phyloP scores from a whole-genome alignment of 2,113 vertebrate species.

The Pomatorhinus ruficollis region DNA sequence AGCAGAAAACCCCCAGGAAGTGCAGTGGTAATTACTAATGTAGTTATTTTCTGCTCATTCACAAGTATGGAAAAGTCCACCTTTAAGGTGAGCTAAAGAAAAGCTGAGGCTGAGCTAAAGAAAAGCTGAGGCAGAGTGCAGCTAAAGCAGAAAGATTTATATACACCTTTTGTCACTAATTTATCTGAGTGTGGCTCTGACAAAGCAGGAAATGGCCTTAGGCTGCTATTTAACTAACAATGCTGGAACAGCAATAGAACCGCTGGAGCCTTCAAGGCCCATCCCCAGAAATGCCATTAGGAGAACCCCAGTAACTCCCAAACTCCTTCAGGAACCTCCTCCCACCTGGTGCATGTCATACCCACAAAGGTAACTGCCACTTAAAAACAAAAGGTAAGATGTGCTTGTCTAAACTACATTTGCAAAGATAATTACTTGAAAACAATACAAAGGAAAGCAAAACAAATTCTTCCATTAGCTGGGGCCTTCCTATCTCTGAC shows the following conservation, averaged over 20 bases:
- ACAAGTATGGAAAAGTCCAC: neutral
- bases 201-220: neutral
- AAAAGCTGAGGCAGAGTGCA: neutral
- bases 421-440: neutral
- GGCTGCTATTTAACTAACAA: neutral
- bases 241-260: fast-evolving
- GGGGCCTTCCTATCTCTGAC: neutral
- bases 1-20: neutral
- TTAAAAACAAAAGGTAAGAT: neutral
- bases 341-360: neutral
- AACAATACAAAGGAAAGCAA: neutral
- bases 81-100: neutral
- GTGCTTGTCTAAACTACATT: neutral
- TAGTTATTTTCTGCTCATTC: neutral
- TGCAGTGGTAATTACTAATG: neutral
- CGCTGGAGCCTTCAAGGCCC: neutral
- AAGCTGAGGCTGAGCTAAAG: neutral
- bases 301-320: neutral
- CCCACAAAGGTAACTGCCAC: neutral
- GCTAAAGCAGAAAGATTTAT: neutral
- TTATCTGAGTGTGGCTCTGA: neutral
- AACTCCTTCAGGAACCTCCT: neutral
- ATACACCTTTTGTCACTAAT: neutral
- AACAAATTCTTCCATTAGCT: neutral
- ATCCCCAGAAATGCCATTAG: fast-evolving